Percentiles rank a stretch among this genome's conserved stretches.
Evolutionary conservation across 2,797 vertebrate species (phyloP).

Genomic region (Apodemus agrarius): DNA sequence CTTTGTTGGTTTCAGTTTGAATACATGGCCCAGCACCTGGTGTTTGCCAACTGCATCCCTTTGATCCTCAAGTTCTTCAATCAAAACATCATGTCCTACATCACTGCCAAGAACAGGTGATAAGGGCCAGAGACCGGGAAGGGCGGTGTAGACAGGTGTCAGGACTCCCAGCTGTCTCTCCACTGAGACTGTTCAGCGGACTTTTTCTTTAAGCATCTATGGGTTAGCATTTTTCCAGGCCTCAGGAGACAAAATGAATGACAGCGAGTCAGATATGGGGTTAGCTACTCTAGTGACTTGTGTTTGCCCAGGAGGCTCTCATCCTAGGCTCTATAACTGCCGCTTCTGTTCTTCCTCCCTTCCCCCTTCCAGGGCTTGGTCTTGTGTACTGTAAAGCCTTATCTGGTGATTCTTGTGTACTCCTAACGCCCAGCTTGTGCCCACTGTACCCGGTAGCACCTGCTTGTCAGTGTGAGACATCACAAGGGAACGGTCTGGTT

Average conservation of each 20-base stretch:
- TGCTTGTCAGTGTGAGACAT: background rate
- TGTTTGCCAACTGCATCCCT: conserved; percentile 99
- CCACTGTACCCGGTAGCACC: background rate
- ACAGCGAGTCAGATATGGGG: background rate
- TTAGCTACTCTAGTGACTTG: background rate
- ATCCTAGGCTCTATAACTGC: background rate
- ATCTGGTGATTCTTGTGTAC: background rate
- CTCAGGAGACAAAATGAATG: background rate
- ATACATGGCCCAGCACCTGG: conserved; percentile 99
- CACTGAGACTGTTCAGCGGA: background rate
- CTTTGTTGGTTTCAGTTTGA: conserved; percentile 91
- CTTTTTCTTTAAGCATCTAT: background rate
- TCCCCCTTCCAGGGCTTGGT: background rate
- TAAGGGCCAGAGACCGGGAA: background rate
- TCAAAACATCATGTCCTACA: conserved; percentile 99
- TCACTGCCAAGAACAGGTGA: conserved; percentile 99
- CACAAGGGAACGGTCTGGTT: background rate
- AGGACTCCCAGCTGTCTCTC: background rate
- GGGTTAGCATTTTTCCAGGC: background rate
- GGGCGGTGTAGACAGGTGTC: background rate
- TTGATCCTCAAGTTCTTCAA: conserved; percentile 99
- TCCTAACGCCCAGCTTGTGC: background rate
- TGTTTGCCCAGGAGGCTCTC: background rate
- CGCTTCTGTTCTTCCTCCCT: background rate
- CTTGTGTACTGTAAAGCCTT: background rate